Base-by-base conservation (phyloP, 2,797 vertebrate genomes). In the Acanthis flammea region DNA sequence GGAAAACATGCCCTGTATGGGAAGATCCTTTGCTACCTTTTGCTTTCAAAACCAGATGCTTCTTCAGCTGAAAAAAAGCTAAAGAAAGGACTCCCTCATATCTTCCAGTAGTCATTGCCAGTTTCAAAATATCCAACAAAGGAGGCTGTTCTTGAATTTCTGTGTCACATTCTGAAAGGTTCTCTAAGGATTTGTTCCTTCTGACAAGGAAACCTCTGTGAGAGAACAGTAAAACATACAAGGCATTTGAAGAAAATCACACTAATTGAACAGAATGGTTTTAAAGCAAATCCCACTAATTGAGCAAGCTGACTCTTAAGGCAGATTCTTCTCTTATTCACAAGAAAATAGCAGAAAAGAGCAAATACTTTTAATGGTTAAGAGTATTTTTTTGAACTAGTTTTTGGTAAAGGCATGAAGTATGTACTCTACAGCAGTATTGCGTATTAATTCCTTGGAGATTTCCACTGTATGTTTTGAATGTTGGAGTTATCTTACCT, bases 221-320 rank as follows among this genome's bases (percentile, higher is more conserved):
- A 77, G 62, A 68, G 82, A 83, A 65, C 42, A 83, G 54, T 81
- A 62, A 72, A 94, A 78, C 47, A 54, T 53, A 35, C 5, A 94
- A 90, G 39, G 47, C 76, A 50, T 93, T 91, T 95, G 68, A 91
- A 80, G 86, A 77, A 95, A 95, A 77, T 90, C 63, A 45, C 85
- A 30, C 48, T 94, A 91, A 91, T 90, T 93, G 68, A 93, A 71
- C 41, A 86, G 79, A 79, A 88, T 86, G 55, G 58, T 90, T 92
- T 93, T 81, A 70, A 84, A 94, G 83, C 70, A 95, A 95, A 96
- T 92, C 55, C 73, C 80, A 90, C 58, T 86, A 79, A 91, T 76
- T 88, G 95, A 88, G 48, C 62, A 62, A 63, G 47, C 80, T 73
- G 73, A 61, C 58, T 90, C 50, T 74, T 84, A 73, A 83, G 58